phyloP scores from a whole-genome alignment of 2,797 vertebrate genomes.

The Tympanoctomys barrerae region DNA sequence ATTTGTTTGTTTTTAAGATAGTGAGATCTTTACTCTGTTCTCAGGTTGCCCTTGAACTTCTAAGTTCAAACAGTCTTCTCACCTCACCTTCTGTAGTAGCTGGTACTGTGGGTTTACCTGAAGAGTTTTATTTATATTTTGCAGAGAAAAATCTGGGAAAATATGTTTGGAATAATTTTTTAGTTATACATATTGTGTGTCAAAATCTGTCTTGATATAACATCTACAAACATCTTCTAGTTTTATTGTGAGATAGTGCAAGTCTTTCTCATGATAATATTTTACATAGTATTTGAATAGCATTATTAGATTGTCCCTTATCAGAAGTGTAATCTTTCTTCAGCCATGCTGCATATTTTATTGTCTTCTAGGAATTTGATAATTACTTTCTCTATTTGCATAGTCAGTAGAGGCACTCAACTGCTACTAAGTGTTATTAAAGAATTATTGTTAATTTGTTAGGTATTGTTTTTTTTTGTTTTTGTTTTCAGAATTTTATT shows the following conservation, averaged over 20 bases:
- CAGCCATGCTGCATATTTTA: background rate
- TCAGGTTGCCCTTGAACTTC: background rate
- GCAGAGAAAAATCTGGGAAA: conserved; percentile 1
- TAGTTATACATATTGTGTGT: background rate
- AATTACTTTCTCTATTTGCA: conserved; percentile 13
- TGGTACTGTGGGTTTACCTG: background rate
- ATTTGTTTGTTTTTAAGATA: background rate
- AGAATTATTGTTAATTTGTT: conserved; percentile 42
- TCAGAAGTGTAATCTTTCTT: background rate
- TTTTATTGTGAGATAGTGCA: background rate
- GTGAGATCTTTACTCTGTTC: background rate
- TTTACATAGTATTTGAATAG: background rate
- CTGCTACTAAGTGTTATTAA: background rate
- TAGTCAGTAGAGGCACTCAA: background rate
- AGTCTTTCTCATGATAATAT: background rate
- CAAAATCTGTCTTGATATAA: background rate
- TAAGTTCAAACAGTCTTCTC: background rate
- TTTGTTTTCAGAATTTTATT: no score
- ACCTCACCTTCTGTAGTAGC: background rate
- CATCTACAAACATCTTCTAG: background rate
- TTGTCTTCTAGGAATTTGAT: conserved; percentile 5
- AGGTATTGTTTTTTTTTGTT: no score
- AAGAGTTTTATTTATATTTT: conserved; percentile 15
- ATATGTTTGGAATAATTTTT: background rate
- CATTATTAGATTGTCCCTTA: background rate